These are phyloP conservation scores for Hydropotes inermis DNA, from an alignment of 2,113 vertebrate species.

Conservation along the genomic window DNA sequence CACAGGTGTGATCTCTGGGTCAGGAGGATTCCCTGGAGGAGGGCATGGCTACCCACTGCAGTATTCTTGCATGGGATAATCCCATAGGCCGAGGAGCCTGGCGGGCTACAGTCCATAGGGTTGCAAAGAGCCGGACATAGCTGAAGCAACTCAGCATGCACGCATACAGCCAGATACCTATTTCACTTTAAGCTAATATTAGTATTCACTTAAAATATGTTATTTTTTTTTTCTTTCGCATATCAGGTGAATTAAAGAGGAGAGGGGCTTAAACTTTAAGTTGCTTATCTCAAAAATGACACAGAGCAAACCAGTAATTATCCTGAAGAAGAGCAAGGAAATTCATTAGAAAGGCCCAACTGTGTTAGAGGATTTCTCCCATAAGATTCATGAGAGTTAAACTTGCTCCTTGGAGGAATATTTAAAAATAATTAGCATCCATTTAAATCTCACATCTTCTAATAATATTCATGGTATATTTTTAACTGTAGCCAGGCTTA, in stretches of 20 bases:
- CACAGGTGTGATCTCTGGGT: not conserved
- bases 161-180: not conserved
- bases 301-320: not conserved
- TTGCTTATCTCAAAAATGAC: not conserved
- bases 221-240: slow-evolving; percentile 20
- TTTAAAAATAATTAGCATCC: slow-evolving; percentile 11
- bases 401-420: not conserved
- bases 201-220: not conserved
- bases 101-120: not conserved
- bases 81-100: not conserved
- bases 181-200: not conserved
- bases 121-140: not conserved
- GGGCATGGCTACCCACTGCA: not conserved
- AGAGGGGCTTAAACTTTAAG: not conserved
- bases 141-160: not conserved
- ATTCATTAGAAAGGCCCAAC: not conserved
- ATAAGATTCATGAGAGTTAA: not conserved
- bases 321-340: not conserved
- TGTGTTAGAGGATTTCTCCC: not conserved
- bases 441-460: not conserved
- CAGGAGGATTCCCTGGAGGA: not conserved
- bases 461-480: slow-evolving; percentile 16
- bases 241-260: not conserved
- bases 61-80: not conserved
- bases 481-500: slow-evolving; percentile 26